Evolutionary conservation across 2,113 vertebrate genomes (phyloP).

Genomic region (Caloenas nicobarica): DNA sequence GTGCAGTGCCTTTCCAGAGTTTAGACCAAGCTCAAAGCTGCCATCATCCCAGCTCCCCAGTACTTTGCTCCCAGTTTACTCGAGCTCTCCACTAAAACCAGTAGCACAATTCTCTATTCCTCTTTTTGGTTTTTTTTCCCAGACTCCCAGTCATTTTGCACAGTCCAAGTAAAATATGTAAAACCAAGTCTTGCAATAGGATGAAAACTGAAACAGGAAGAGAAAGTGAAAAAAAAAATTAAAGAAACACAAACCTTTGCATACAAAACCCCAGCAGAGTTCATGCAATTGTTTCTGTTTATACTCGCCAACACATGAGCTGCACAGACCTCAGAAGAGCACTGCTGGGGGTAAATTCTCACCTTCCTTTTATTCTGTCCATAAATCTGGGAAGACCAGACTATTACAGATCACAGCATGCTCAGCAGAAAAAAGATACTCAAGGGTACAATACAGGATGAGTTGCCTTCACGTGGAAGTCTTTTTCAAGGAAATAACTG

Average conservation of each 20-base stretch:
- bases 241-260: background rate
- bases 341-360: background rate
- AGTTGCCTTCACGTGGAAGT: background rate
- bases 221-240: background rate
- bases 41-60: background rate
- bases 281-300: background rate
- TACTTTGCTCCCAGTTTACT: background rate
- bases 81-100: background rate
- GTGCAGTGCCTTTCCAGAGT: background rate
- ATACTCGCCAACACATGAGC: background rate
- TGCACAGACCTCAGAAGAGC: background rate
- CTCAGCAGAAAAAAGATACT: background rate
- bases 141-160: background rate
- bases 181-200: background rate
- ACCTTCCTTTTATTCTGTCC: background rate
- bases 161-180: background rate
- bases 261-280: background rate
- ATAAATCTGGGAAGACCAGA: background rate
- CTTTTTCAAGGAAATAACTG: background rate
- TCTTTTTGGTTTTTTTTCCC: background rate
- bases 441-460: accelerated
- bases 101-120: background rate
- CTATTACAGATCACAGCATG: background rate
- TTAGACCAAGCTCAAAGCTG: background rate
- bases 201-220: background rate